Evolutionary conservation across 2,113 vertebrate species (phyloP).

Genomic region (Grus americana): DNA sequence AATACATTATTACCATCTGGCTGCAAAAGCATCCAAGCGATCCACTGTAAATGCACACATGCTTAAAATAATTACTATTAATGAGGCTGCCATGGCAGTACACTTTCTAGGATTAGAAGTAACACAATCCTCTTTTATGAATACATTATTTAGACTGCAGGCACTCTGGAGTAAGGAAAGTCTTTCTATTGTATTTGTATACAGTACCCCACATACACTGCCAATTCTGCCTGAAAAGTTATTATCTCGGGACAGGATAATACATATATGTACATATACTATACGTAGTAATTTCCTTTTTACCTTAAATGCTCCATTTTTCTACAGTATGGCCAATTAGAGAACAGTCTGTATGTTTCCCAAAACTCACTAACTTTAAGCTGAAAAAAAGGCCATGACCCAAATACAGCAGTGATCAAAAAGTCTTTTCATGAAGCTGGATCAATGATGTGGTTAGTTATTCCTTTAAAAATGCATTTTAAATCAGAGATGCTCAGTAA

Average conservation of each 20-base stretch:
- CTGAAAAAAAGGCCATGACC: neutral
- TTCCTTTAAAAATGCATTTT: neutral
- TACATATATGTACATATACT: too few relatives aligned
- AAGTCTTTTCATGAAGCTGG: neutral
- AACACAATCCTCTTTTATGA: conserved; percentile 5
- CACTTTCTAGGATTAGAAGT: conserved; percentile 38
- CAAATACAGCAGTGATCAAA: neutral
- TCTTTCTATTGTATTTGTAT: neutral
- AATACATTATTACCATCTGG: neutral
- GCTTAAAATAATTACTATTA: conserved; percentile 39
- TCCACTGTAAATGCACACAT: neutral
- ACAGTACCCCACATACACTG: neutral
- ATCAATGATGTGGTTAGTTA: neutral
- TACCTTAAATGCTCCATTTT: neutral
- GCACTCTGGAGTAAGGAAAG: neutral
- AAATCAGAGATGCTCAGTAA: neutral
- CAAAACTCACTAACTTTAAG: neutral
- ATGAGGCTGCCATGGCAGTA: neutral
- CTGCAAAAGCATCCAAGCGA: conserved; percentile 1
- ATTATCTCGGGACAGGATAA: neutral
- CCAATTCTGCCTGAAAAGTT: neutral
- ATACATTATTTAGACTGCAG: neutral
- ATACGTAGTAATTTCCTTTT: neutral
- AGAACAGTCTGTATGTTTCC: neutral
- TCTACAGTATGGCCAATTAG: neutral